Evolutionary conservation across 2,113 vertebrate species (phyloP).

Genomic region (Hiodon tergisus): DNA sequence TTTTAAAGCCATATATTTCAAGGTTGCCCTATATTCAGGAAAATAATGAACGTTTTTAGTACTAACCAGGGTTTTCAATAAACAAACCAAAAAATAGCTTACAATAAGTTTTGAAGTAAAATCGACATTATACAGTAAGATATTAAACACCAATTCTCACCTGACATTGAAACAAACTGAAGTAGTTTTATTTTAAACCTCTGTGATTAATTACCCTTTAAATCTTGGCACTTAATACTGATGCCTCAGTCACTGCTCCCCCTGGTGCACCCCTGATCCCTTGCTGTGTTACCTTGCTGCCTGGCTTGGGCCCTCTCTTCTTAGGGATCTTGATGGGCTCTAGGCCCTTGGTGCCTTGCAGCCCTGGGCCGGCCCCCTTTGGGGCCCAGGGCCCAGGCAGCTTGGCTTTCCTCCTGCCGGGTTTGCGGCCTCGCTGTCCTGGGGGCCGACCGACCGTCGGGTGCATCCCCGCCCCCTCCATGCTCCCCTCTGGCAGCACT

Average conservation of each 20-base stretch:
- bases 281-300: conserved; percentile 77
- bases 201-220: background rate
- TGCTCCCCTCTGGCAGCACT: conserved; percentile 70
- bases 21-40: too few species aligned
- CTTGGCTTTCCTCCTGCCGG: conserved; percentile 87
- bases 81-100: too few species aligned
- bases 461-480: conserved; percentile 76
- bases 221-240: background rate
- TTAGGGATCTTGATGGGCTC: conserved; percentile 90
- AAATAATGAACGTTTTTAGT: too few species aligned
- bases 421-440: conserved; percentile 82
- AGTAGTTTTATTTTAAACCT: background rate
- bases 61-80: too few species aligned
- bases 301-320: conserved; percentile 95
- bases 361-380: conserved; percentile 59
- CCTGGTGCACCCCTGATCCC: background rate
- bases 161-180: background rate
- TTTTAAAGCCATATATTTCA: too few species aligned
- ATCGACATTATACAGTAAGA: too few species aligned
- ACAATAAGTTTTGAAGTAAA: too few species aligned
- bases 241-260: background rate
- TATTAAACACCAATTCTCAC: too few species aligned
- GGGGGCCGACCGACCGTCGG: conserved; percentile 69
- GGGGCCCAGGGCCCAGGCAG: conserved; percentile 63
- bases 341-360: conserved; percentile 64